A percentile compares a stretch with the other conserved stretches of the same genome.
Evolutionary conservation across 2,113 vertebrate genomes (phyloP).

Genomic region (Rhegmatorhina hoffmannsi): DNA sequence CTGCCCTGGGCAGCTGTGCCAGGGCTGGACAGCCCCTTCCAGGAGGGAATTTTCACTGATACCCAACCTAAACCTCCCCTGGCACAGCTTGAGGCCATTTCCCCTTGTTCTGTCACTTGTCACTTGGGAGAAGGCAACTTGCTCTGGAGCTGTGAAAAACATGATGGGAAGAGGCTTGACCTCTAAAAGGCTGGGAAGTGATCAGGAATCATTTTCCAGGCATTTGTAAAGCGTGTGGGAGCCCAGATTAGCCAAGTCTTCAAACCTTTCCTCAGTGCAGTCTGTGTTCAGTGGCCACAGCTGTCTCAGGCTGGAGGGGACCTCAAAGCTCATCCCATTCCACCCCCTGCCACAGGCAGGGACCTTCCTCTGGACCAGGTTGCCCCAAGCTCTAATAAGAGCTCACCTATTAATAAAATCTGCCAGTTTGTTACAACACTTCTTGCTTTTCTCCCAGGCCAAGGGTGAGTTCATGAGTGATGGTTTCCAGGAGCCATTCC

Average conservation of each 20-base stretch:
- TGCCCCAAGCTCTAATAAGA: not conserved
- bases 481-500: not conserved
- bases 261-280: not conserved
- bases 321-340: not conserved
- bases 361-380: not conserved
- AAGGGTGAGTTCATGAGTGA: not conserved
- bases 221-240: not conserved
- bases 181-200: not conserved
- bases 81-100: accelerated
- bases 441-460: not conserved
- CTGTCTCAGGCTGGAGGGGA: not conserved
- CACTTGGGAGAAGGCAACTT: not conserved
- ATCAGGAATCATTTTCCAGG: not conserved
- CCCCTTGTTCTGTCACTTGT: accelerated
- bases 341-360: not conserved
- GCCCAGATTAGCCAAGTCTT: not conserved
- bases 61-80: not conserved
- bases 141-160: not conserved
- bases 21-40: not conserved
- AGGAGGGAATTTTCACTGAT: not conserved
- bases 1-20: not conserved
- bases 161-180: accelerated
- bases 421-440: not conserved
- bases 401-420: accelerated
- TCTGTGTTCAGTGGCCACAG: not conserved